phyloP scores from a whole-genome alignment of 2,113 vertebrate genomes.

The Platanista minor region DNA sequence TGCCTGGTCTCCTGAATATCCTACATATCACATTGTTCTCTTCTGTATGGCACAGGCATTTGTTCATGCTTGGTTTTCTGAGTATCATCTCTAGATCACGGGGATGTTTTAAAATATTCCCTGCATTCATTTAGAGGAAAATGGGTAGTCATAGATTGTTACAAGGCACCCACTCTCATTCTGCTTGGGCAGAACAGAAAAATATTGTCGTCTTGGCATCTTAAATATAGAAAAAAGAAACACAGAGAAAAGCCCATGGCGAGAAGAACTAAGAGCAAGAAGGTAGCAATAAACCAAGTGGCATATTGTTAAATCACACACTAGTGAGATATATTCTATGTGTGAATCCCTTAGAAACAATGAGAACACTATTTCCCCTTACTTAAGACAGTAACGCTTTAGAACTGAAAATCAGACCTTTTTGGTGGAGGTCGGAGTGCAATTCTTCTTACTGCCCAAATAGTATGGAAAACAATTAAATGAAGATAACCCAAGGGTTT shows the following conservation, averaged over 20 bases:
- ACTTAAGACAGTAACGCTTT: background rate
- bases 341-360: background rate
- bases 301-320: background rate
- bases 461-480: background rate
- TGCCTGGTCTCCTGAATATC: background rate
- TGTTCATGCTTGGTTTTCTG: background rate
- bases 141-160: conserved; percentile 15
- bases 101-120: background rate
- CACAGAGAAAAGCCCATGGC: background rate
- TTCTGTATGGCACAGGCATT: background rate
- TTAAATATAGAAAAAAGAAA: background rate
- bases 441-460: background rate
- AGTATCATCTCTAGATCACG: background rate
- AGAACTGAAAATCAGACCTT: background rate
- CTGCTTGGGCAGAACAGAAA: background rate
- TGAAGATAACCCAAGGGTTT: background rate
- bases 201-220: conserved; percentile 25
- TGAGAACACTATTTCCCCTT: background rate
- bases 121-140: conserved; percentile 10
- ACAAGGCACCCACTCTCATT: background rate
- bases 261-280: background rate
- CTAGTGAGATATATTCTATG: background rate
- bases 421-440: background rate
- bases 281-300: background rate
- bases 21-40: background rate